phyloP scores from a whole-genome alignment of 1,140 invertebrate genomes.

The Littorina saxatilis region DNA sequence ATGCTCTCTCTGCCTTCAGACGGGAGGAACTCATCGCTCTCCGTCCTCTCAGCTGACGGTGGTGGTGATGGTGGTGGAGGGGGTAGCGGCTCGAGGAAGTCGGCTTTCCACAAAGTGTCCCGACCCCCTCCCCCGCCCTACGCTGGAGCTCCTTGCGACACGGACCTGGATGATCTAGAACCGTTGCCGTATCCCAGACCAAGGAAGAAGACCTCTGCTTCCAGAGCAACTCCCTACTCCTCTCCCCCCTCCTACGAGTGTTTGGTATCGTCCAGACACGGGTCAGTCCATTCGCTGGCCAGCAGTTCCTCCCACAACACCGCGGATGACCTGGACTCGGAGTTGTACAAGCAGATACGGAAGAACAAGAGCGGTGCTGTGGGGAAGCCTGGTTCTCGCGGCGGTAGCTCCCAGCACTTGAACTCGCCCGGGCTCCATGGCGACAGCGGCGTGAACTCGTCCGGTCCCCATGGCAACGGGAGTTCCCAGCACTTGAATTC shows the following conservation, averaged over 20 bases:
- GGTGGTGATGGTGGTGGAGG: neutral
- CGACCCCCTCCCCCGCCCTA: neutral
- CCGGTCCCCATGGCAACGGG: neutral
- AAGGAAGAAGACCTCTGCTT: neutral
- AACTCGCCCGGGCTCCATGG: neutral
- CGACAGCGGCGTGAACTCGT: neutral
- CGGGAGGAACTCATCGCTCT: too few species aligned
- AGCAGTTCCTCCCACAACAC: neutral
- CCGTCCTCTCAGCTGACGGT: too few species aligned
- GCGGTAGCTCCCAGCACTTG: neutral
- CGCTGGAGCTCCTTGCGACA: conserved; percentile 23
- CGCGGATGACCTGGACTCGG: neutral
- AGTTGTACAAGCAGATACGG: conserved; percentile 33
- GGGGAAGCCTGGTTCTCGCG: neutral
- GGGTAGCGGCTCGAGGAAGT: neutral
- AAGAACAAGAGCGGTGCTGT: conserved; percentile 4
- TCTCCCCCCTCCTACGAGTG: conserved; percentile 28
- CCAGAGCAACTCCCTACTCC: conserved; percentile 16
- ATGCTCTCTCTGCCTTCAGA: too few species aligned
- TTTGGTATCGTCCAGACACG: conserved; percentile 19
- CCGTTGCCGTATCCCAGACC: neutral
- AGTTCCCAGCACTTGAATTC: neutral
- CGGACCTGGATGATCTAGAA: conserved; percentile 32
- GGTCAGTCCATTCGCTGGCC: conserved; percentile 11
- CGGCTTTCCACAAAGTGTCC: conserved; percentile 31